Base-by-base conservation (phyloP, 2,888 invertebrate species). In the Adineta ricciae region DNA sequence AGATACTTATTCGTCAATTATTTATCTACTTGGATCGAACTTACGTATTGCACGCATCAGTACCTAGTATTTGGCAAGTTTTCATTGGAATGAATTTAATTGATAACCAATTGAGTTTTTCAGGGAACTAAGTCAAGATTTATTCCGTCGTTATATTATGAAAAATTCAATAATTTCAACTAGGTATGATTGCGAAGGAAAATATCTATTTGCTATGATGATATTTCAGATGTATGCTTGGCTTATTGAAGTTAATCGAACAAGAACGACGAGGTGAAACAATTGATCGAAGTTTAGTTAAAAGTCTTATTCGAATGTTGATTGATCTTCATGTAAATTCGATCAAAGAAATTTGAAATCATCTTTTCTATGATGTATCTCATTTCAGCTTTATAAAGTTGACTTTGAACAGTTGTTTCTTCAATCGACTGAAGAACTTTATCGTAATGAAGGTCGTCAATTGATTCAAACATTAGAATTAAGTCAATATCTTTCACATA, bases 1-100 rank as follows among this genome's bases (percentile, higher is more conserved):
- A 92, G 91, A 96, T 97, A 87, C 97, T 98, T 97, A 97, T 98
- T 87, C 93, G 98, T 87, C 97, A 97, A 91, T 97, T 99, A 91
- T 99, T 99, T 92, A 92, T 98, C 84, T 97, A 96, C 91, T 93
- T 99, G 88, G 98, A 99, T 92, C 93, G 98, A 88, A 97, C 97
- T 64, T 98, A 97, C 91, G 96, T 98, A 72, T 92, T 98, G 86
- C 97, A 97, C 90, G 96, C 95, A 91, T 94, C 96, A 87, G 95
- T 98, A 90, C 93, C 94, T 88, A 97, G 98, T 84, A 95, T 99
- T 90, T 99, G 99, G 97, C 95, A 91, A 91, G 3, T 32, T 19
- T 32, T 32, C 7, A 19, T n/a, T n/a, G n/a, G 9, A 54, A 54
- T 54, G 9, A 24, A n/a, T 54, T 87, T 85, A n/a, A 27, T 38